Evolutionary conservation across 2,113 vertebrate species (phyloP).

Genomic region (Ciconia stormi): DNA sequence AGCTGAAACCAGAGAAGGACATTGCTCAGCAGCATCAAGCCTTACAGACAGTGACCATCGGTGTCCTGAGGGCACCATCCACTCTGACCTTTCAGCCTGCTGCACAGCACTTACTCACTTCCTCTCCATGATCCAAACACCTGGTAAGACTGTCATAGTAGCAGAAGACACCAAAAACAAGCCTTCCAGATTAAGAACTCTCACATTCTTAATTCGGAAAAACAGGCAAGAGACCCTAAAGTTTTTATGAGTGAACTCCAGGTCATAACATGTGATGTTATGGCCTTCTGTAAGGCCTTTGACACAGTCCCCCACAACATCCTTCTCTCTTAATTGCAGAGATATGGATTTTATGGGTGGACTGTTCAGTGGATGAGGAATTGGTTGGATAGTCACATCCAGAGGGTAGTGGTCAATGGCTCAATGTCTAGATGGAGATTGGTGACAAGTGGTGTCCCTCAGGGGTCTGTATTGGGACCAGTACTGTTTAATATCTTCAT

Average conservation of each 20-base stretch:
- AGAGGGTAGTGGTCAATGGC: too few species aligned
- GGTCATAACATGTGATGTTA: not conserved
- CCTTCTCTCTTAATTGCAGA: too few species aligned
- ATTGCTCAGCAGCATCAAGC: not conserved
- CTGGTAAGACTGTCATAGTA: not conserved
- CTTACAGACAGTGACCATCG: not conserved
- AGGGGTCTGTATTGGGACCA: too few species aligned
- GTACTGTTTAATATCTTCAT: too few species aligned
- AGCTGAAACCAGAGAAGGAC: not conserved
- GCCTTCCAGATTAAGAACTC: not conserved
- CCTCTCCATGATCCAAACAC: not conserved
- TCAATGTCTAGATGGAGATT: too few species aligned
- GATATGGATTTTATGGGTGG: too few species aligned
- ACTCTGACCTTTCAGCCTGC: not conserved
- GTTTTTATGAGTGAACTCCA: not conserved
- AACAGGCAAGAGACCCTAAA: not conserved
- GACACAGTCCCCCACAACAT: too few species aligned
- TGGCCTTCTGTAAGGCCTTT: too few species aligned
- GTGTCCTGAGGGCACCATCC: not conserved
- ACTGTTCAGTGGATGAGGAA: too few species aligned
- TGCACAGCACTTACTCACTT: not conserved
- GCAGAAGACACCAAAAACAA: not conserved
- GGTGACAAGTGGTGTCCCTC: too few species aligned
- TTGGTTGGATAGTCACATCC: too few species aligned
- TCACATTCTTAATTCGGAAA: not conserved